phyloP scores from a whole-genome alignment of 2,888 invertebrate species.

The Rhaphigaster nebulosa region DNA sequence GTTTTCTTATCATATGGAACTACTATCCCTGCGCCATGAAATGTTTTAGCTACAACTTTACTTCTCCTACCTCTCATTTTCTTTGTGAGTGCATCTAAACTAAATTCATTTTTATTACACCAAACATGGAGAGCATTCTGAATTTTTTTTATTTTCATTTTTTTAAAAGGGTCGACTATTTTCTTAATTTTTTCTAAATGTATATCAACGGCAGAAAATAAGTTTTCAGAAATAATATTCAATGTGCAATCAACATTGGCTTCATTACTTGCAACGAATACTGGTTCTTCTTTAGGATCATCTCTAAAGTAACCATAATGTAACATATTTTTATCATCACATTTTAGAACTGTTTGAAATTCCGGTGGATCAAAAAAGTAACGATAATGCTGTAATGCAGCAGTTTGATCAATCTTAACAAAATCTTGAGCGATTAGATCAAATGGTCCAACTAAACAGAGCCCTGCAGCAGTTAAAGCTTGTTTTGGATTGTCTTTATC shows the following conservation, averaged over 20 bases:
- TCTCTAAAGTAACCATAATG: slow-evolving; percentile 95
- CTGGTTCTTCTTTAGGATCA: slow-evolving; percentile 80
- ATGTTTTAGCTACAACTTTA: slow-evolving; percentile 72
- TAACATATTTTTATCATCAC: slow-evolving; percentile 78
- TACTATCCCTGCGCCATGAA: slow-evolving; percentile 86
- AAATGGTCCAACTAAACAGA: slow-evolving; percentile 88
- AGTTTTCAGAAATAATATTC: slow-evolving; percentile 80
- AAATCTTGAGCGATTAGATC: slow-evolving; percentile 77
- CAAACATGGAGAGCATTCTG: slow-evolving; percentile 76
- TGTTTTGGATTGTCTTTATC: slow-evolving; percentile 64
- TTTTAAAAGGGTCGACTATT: slow-evolving; percentile 75
- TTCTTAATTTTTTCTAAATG: slow-evolving; percentile 72
- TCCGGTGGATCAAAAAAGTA: slow-evolving; percentile 96
- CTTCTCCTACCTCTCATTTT: slow-evolving; percentile 75
- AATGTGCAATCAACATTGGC: slow-evolving; percentile 79
- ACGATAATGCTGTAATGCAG: slow-evolving; percentile 83
- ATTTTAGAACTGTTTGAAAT: slow-evolving; percentile 83
- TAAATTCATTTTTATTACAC: slow-evolving; percentile 75
- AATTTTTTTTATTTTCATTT: slow-evolving; percentile 73
- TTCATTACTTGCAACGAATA: slow-evolving; percentile 84
- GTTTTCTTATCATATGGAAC: slow-evolving; percentile 87
- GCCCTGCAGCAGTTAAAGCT: slow-evolving; percentile 77
- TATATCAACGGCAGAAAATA: slow-evolving; percentile 84
- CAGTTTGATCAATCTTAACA: slow-evolving; percentile 73
- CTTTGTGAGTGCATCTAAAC: slow-evolving; percentile 73